A percentile compares a stretch with the other conserved stretches of the same genome.
Conservation (phyloP, 2,113 vertebrate species). For the Mobula birostris region DNA sequence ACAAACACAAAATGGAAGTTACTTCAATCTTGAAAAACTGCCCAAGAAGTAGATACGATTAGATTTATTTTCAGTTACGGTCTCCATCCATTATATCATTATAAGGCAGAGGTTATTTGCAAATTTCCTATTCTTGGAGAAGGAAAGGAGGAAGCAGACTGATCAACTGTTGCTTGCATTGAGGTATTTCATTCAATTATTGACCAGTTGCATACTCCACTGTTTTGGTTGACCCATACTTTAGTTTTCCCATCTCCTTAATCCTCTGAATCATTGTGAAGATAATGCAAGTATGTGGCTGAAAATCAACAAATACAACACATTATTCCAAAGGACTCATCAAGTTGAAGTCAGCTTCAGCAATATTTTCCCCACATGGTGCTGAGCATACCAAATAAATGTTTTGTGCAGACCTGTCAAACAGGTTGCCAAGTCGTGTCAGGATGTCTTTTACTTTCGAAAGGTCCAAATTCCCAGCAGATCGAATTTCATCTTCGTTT, state of each 20-base stretch:
- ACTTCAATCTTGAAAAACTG: no score
- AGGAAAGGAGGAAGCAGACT: background rate
- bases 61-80: background rate
- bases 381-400: conserved; percentile 60
- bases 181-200: background rate
- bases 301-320: background rate
- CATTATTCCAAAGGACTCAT: background rate
- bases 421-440: conserved; percentile 58
- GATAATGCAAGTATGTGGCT: background rate
- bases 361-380: conserved; percentile 43
- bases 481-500: conserved; percentile 56
- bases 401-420: conserved; percentile 60
- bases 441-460: conserved; percentile 57
- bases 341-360: conserved; percentile 44
- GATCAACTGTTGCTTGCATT: background rate
- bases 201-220: background rate
- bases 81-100: background rate
- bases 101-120: background rate
- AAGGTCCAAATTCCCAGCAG: conserved; percentile 62
- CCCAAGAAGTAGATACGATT: background rate
- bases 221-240: background rate
- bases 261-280: background rate
- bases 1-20: no score
- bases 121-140: background rate
- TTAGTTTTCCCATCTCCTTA: background rate